Evolutionary conservation across 2,113 vertebrate genomes (phyloP).

Genomic region (human (Homo sapiens)): GRCh38 chr20:40117001-40117500

Average conservation of each 20-base stretch:
- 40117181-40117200: not conserved
- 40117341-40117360: not conserved
- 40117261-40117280: constrained; percentile 27
- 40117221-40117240: not conserved
- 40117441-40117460: not conserved
- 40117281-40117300: not conserved
- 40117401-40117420: not conserved
- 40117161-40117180: not conserved
- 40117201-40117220: not conserved
- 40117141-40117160: not conserved
- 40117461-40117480: not conserved
- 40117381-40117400: not conserved
- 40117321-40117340: not conserved
- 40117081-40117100: not conserved
- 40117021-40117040: not conserved
- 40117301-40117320: not conserved
- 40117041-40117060: not conserved
- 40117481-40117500: not conserved
- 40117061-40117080: constrained; percentile 11
- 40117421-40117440: not conserved
- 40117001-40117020: not conserved
- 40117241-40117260: not conserved
- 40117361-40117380: not conserved
- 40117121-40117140: not conserved
- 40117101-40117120: not conserved